Evolutionary conservation across 2,113 vertebrate genomes (phyloP), one percentile per base, ranked within the genome.

Genomic region (Callopanchax toddi): DNA sequence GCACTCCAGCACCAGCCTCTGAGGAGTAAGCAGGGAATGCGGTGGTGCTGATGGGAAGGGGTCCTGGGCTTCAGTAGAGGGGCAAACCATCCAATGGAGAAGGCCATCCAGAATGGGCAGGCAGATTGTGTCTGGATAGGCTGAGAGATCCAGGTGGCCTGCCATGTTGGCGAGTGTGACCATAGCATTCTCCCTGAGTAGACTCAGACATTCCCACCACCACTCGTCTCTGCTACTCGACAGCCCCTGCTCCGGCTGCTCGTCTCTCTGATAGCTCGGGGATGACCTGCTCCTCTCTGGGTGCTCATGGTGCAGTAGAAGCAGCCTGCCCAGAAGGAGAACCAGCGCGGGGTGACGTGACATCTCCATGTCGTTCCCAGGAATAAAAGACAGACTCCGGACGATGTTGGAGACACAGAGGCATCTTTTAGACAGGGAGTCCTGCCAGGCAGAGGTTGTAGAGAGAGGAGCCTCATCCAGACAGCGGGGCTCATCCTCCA

Each of bases 61-160:
- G 92, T 99, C 97, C 87, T 95, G 96, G 71, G 97, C 92, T 90
- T 98, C 95, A 0, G 97, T 95, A 0, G 97, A 98, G 0, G 97
- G 96, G 87, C 97, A 99, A 88, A 99, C 95, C 95, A 97, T 97
- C 97, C 97, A 99, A 94, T 99, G 97, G 85, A 99, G 95, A 71
- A 99, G 94, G 84, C 97, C 97, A 46, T 99, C 96, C 90, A 99
- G 89, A 80, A 99, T 91, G 40, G 97, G 97, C 90, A 99, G 92
- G 93, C 96, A 98, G 92, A 99, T 96, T 79, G 95, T 99, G 84
- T 99, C 97, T 0, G 96, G 93, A 74, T 97, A 99, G 29, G 93
- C 85, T 45, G 97, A 98, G 91, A 99, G 94, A 90, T 99, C 97
- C 82, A 99, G 93, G 92, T 98, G 96, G 86, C 97, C 97, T 6